phyloP scores from a whole-genome alignment of 2,797 vertebrate genomes.

The Galago senegalensis region DNA sequence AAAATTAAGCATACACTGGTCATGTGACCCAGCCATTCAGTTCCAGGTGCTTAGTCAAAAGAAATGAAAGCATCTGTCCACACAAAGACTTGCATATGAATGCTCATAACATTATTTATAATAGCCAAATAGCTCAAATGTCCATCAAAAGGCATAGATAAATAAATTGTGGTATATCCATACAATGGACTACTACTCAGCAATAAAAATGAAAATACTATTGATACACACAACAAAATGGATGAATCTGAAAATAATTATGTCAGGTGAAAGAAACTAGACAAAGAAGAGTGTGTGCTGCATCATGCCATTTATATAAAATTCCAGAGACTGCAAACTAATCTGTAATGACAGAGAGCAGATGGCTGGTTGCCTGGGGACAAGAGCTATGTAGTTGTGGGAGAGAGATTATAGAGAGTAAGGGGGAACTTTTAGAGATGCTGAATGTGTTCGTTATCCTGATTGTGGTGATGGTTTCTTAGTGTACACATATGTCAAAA shows the following conservation, averaged over 20 bases:
- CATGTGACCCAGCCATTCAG: not conserved
- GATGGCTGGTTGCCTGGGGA: not conserved
- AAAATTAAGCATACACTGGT: slow-evolving; percentile 1
- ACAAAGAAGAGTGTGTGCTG: not conserved
- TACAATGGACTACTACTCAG: not conserved
- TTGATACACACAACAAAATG: not conserved
- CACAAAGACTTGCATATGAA: slow-evolving; percentile 14
- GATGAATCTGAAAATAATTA: slow-evolving; percentile 32
- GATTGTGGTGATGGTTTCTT: slow-evolving; percentile 57
- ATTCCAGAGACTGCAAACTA: slow-evolving; percentile 45
- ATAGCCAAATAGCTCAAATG: slow-evolving; percentile 20
- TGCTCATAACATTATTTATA: slow-evolving; percentile 43
- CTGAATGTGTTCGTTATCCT: slow-evolving; percentile 61
- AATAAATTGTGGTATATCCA: not conserved
- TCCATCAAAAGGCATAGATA: not conserved
- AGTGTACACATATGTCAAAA: slow-evolving; percentile 65
- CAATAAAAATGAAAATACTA: slow-evolving; percentile 2
- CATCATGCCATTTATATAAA: slow-evolving; percentile 41
- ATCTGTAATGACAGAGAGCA: slow-evolving; percentile 24
- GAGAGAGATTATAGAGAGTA: slow-evolving; percentile 39
- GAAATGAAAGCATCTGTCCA: slow-evolving; percentile 36
- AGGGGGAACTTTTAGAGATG: slow-evolving; percentile 25
- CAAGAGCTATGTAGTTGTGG: not conserved
- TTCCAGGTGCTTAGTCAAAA: not conserved
- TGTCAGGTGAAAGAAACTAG: slow-evolving; percentile 38